These are phyloP conservation scores for Smittia sp. DNA, from an alignment of 2,888 invertebrate species.

Conservation along the genomic window DNA sequence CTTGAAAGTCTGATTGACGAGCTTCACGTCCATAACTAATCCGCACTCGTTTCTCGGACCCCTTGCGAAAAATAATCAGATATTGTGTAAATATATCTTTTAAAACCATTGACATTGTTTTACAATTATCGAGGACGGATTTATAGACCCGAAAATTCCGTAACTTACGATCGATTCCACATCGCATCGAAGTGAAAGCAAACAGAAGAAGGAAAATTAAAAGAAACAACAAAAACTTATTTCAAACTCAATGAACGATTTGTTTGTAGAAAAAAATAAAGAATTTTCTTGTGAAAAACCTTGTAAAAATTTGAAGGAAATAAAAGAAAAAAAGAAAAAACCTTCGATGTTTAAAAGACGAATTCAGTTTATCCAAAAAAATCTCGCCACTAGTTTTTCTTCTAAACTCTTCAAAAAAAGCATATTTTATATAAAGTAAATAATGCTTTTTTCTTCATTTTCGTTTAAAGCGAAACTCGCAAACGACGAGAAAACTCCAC, in stretches of 20 bases:
- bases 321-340: background rate
- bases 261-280: background rate
- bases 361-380: background rate
- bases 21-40: background rate
- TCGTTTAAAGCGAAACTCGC: background rate
- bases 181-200: background rate
- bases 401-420: too few species aligned
- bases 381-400: too few species aligned
- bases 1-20: background rate
- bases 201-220: background rate
- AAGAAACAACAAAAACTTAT: conserved; percentile 5
- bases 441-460: too few species aligned
- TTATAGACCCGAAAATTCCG: too few species aligned
- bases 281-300: background rate
- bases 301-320: conserved; percentile 11
- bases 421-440: too few species aligned
- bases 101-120: too few species aligned
- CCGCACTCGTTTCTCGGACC: background rate
- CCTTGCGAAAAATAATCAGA: too few species aligned
- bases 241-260: conserved; percentile 8
- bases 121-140: too few species aligned
- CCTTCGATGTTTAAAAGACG: too few species aligned
- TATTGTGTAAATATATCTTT: too few species aligned
- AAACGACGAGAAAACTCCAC: conserved; percentile 15
- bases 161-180: too few species aligned